phyloP scores from a whole-genome alignment of 1,140 invertebrate genomes.

The Eulimnadia texana region DNA sequence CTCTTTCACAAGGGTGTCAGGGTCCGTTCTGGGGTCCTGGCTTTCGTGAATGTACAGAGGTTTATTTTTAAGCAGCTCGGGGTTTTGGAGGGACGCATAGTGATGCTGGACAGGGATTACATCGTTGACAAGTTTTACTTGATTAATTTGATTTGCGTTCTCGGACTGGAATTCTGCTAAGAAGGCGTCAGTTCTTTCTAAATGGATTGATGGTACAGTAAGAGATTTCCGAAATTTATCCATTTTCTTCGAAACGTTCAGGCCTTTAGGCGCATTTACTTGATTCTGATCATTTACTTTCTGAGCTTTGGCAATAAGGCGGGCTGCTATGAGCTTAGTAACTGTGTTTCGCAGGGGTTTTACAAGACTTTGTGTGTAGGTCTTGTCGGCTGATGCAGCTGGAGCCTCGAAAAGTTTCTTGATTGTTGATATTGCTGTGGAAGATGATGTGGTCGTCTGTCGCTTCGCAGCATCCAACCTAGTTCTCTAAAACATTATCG shows the following conservation, averaged over 20 bases:
- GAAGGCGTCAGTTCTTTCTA: too few species aligned
- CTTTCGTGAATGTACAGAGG: too few species aligned
- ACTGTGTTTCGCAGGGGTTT: not conserved
- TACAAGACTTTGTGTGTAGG: too few species aligned
- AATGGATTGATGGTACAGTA: not conserved
- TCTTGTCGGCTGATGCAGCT: too few species aligned
- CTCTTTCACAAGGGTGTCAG: too few species aligned
- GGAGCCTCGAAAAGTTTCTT: not conserved
- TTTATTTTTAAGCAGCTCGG: not conserved
- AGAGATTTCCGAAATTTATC: not conserved
- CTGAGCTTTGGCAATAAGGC: not conserved
- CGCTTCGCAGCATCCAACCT: not conserved
- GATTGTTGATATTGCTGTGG: not conserved
- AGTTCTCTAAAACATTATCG: not conserved
- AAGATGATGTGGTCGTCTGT: not conserved
- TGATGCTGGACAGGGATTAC: not conserved
- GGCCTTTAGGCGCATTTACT: not conserved
- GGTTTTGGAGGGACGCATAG: not conserved
- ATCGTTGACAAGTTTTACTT: not conserved
- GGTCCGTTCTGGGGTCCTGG: too few species aligned
- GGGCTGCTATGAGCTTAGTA: constrained; percentile 2
- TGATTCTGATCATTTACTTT: constrained; percentile 3
- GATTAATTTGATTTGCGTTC: not conserved
- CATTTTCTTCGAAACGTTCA: not conserved
- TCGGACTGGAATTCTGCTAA: too few species aligned